Evolutionary conservation across 1,140 invertebrate genomes (phyloP).

Genomic region (Coptotermes formosanus): DNA sequence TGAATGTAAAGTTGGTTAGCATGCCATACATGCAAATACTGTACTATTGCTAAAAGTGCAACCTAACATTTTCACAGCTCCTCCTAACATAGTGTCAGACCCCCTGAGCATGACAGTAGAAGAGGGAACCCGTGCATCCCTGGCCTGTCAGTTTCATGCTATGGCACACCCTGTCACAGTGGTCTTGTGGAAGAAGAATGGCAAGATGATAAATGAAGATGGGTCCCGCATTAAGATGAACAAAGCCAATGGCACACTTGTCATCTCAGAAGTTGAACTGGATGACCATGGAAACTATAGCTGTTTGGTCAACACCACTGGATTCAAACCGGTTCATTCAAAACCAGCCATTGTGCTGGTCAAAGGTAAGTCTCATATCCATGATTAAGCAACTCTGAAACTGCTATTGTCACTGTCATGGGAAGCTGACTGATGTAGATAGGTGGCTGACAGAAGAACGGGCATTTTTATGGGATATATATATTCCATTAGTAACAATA

Average conservation of each 20-base stretch:
- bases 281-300: slow-evolving; percentile 65
- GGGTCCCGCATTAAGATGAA: slow-evolving; percentile 46
- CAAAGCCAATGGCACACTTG: slow-evolving; percentile 57
- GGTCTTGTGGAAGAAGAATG: slow-evolving; percentile 73
- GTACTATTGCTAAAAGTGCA: no score
- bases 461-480: no score
- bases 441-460: no score
- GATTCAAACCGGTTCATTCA: slow-evolving; percentile 60
- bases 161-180: slow-evolving; percentile 61
- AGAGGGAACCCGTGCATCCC: slow-evolving; percentile 63
- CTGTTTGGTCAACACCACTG: slow-evolving; percentile 66
- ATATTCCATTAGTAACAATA: no score
- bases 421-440: background rate
- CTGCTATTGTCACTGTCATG: background rate
- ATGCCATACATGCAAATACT: no score
- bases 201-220: slow-evolving; percentile 56
- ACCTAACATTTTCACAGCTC: slow-evolving; percentile 19
- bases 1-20: no score
- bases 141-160: slow-evolving; percentile 65
- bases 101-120: slow-evolving; percentile 60
- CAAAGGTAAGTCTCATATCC: slow-evolving; percentile 51
- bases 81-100: slow-evolving; percentile 13
- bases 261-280: slow-evolving; percentile 58
- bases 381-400: background rate
- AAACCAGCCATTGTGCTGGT: slow-evolving; percentile 58